Percentiles rank a stretch among this genome's conserved stretches.
These are phyloP conservation scores for Neodiprion fabricii DNA, from an alignment of 1,140 invertebrate genomes.

Conservation along the genomic window DNA sequence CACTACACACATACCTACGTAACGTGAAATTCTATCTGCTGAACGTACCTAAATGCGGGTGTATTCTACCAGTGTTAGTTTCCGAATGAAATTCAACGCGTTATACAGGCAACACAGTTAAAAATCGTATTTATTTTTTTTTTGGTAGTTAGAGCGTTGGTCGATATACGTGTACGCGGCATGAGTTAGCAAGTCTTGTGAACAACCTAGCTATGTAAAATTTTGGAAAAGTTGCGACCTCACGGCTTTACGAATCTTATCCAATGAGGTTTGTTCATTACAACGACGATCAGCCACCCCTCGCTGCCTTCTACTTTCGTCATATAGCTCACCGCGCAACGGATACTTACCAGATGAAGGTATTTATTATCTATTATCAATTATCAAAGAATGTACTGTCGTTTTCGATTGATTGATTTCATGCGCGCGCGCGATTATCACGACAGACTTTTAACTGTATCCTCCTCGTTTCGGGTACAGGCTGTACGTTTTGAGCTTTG, in stretches of 20 bases:
- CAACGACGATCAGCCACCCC: too few species aligned
- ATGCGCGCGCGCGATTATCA: neutral
- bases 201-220: neutral
- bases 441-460: neutral
- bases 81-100: too few species aligned
- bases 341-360: slow-evolving; percentile 40
- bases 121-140: too few species aligned
- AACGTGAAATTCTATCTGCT: too few species aligned
- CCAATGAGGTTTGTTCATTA: too few species aligned
- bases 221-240: neutral
- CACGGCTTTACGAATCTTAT: neutral
- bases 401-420: neutral
- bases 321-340: slow-evolving; percentile 16
- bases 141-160: neutral
- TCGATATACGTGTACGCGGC: neutral
- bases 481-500: neutral
- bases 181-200: neutral
- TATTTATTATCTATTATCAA: slow-evolving; percentile 23
- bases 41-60: too few species aligned
- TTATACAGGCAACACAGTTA: too few species aligned
- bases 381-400: neutral
- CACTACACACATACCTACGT: too few species aligned
- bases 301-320: too few species aligned
- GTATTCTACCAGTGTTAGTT: too few species aligned
- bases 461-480: neutral